A percentile compares a stretch with the other conserved stretches of the same genome.
Conservation (phyloP, 2,113 vertebrate genomes). For the Oreotrochilus melanogaster region DNA sequence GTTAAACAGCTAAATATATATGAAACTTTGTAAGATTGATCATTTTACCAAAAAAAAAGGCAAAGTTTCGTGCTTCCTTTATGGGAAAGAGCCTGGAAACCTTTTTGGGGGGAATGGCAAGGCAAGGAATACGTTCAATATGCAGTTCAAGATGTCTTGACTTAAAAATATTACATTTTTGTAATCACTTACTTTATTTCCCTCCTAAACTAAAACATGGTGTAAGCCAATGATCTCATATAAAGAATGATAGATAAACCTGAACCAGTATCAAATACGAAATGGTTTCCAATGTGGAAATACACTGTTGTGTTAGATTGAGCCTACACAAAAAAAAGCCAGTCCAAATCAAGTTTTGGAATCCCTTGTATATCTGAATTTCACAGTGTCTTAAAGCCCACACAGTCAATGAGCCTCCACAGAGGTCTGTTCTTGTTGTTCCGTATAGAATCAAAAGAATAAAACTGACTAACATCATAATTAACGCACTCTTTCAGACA, state of each 20-base stretch:
- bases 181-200: background rate
- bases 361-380: background rate
- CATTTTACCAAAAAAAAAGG: background rate
- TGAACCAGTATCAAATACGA: background rate
- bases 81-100: background rate
- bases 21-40: background rate
- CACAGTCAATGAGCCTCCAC: background rate
- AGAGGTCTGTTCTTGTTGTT: background rate
- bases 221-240: background rate
- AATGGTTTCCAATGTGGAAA: background rate
- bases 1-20: background rate
- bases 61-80: background rate
- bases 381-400: background rate
- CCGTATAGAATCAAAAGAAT: background rate
- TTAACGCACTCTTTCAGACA: background rate
- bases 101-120: accelerated
- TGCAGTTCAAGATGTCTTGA: background rate
- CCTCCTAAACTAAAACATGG: background rate
- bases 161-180: background rate
- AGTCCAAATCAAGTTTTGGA: background rate
- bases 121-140: background rate
- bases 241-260: accelerated
- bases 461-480: accelerated
- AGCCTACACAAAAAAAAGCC: background rate
- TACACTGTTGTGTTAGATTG: background rate